Evolutionary conservation across 2,888 invertebrate genomes (phyloP).

Genomic region (Tenthredo distinguenda): DNA sequence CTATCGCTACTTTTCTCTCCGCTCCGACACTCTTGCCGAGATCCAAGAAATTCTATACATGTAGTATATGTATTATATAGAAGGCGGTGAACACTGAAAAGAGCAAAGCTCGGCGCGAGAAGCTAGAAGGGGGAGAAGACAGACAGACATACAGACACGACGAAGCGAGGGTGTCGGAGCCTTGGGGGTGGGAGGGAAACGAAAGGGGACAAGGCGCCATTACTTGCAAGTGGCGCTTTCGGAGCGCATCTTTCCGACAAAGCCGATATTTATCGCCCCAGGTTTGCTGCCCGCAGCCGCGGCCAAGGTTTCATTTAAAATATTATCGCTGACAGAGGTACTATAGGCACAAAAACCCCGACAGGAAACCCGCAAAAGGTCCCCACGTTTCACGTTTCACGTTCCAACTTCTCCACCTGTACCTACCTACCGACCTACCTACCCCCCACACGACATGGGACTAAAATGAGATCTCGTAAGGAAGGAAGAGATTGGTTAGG

Average conservation of each 20-base stretch:
- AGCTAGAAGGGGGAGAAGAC: conserved; percentile 46
- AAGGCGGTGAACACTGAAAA: conserved; percentile 50
- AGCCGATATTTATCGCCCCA: conserved; percentile 75
- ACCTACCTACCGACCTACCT: not conserved
- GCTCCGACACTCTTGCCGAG: conserved; percentile 23
- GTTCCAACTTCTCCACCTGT: conserved; percentile 47
- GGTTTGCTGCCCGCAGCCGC: conserved; percentile 62
- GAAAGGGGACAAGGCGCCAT: conserved; percentile 68
- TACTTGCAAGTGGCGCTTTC: conserved; percentile 77
- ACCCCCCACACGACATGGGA: not conserved
- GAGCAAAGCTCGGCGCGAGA: conserved; percentile 33
- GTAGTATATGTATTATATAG: conserved; percentile 40
- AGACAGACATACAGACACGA: conserved; percentile 56
- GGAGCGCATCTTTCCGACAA: conserved; percentile 72
- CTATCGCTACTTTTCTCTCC: conserved; percentile 40
- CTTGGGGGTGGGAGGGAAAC: conserved; percentile 50
- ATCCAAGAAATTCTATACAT: conserved; percentile 25
- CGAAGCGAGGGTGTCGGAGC: conserved; percentile 57
- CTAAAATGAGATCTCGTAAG: conserved; percentile 42
- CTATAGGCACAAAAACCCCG: conserved; percentile 1
- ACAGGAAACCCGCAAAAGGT: conserved; percentile 14
- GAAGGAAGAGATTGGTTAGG: conserved; percentile 27
- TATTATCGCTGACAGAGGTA: conserved; percentile 73
- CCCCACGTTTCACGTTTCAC: conserved; percentile 24
- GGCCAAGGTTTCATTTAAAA: conserved; percentile 73